These are phyloP conservation scores for Crotalus helleri DNA, from an alignment of 2,113 vertebrate species.

Conservation along the genomic window DNA sequence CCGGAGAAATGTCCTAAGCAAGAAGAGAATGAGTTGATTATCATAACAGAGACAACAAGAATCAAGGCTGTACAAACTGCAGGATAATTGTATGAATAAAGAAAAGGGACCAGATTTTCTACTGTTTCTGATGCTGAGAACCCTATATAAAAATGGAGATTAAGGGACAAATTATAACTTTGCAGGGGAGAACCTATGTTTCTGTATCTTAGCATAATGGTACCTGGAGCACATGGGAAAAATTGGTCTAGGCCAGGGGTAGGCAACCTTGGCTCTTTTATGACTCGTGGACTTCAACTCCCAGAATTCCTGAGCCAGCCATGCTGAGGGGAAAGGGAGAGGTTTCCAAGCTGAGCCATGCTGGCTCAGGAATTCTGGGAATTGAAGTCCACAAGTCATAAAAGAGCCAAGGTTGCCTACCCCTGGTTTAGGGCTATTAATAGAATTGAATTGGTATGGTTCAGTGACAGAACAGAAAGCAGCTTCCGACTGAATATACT, in stretches of 20 bases:
- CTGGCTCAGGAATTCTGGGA: too few species aligned
- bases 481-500: neutral
- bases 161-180: neutral
- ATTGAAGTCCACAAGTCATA: too few species aligned
- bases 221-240: neutral
- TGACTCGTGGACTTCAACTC: too few species aligned
- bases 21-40: constrained; percentile 1
- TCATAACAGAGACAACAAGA: neutral
- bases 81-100: neutral
- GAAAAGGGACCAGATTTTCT: neutral
- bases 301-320: too few species aligned
- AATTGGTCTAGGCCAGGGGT: neutral
- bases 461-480: neutral
- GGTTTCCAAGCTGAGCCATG: too few species aligned
- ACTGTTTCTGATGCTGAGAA: neutral
- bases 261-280: too few species aligned
- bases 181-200: neutral
- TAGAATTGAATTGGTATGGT: neutral
- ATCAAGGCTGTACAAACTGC: neutral
- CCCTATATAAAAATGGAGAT: neutral
- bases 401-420: too few species aligned
- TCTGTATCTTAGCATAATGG: neutral
- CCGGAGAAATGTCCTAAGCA: constrained; percentile 78
- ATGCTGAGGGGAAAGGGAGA: too few species aligned
- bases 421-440: neutral